Conservation (phyloP, 2,113 vertebrate genomes). For the Indri indri region DNA sequence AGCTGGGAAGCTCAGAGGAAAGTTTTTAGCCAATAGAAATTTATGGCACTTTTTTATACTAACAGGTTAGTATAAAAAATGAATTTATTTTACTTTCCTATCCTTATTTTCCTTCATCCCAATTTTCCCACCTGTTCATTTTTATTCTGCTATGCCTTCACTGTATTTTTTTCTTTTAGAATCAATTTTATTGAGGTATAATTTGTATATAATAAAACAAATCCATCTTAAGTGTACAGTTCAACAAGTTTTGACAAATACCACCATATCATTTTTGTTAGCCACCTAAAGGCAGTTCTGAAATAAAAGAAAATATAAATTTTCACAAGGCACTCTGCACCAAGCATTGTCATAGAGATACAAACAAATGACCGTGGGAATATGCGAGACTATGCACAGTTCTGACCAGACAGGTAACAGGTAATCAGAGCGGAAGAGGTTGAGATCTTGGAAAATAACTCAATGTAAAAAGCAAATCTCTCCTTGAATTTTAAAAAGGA, state of each 20-base stretch:
- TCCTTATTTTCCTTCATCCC: not conserved
- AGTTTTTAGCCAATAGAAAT: not conserved
- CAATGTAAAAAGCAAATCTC: not conserved
- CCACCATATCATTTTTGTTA: not conserved
- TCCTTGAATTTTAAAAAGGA: not conserved
- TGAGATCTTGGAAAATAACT: not conserved
- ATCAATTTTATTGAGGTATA: not conserved
- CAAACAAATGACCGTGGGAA: not conserved
- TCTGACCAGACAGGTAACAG: not conserved
- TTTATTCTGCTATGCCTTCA: constrained; percentile 7
- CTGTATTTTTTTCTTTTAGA: not conserved
- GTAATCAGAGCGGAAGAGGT: not conserved
- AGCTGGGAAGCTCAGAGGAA: not conserved
- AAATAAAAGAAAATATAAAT: not conserved
- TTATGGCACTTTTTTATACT: not conserved
- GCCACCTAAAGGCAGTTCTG: constrained; percentile 39
- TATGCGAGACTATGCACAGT: not conserved
- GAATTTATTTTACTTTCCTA: constrained; percentile 1
- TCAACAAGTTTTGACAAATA: constrained; percentile 34
- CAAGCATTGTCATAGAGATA: not conserved
- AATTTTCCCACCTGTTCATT: constrained; percentile 38
- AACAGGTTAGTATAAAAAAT: not conserved
- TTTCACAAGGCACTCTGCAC: not conserved
- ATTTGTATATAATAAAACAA: constrained; percentile 1
- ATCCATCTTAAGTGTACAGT: not conserved